A percentile compares a stretch with the other conserved stretches of the same genome.
These are phyloP conservation scores for Scarus forsteni DNA, from an alignment of 2,797 vertebrate species.

Conservation along the genomic window DNA sequence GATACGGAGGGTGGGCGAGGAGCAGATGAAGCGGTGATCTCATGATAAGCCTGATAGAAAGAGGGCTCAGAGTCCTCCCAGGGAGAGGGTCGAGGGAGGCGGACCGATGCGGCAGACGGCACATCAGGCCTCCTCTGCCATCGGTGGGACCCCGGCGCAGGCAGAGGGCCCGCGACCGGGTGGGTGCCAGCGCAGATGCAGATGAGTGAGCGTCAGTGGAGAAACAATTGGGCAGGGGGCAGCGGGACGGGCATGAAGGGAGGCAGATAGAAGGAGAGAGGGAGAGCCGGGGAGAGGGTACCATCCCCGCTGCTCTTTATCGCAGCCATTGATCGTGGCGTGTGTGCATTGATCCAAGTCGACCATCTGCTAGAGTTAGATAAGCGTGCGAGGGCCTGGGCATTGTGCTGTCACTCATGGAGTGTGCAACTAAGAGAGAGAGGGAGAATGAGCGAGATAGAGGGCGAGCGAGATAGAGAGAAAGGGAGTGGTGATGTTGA, in stretches of 20 bases:
- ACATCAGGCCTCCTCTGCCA: constrained; percentile 64
- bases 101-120: constrained; percentile 69
- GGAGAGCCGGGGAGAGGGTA: constrained; percentile 87
- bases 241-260: constrained; percentile 82
- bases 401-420: constrained; percentile 99
- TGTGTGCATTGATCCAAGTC: constrained; percentile 99
- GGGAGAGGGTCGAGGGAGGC: constrained; percentile 70
- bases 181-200: constrained; percentile 84
- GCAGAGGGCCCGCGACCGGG: constrained; percentile 63
- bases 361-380: constrained; percentile 99
- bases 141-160: constrained; percentile 65
- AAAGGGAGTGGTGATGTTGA: constrained; percentile 91
- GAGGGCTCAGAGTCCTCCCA: constrained; percentile 74
- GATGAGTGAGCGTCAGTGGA: constrained; percentile 72
- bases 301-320: constrained; percentile 99
- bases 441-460: constrained; percentile 79
- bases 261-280: constrained; percentile 75
- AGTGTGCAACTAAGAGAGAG: constrained; percentile 84
- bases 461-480: constrained; percentile 80
- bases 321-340: constrained; percentile 99
- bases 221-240: constrained; percentile 86
- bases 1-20: constrained; percentile 73
- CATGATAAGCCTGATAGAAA: constrained; percentile 83
- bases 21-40: constrained; percentile 81
- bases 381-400: constrained; percentile 99